Percentiles rank a stretch among this genome's conserved stretches.
Evolutionary conservation across 1,140 invertebrate genomes (phyloP).

Genomic region (Anoplophora glabripennis): DNA sequence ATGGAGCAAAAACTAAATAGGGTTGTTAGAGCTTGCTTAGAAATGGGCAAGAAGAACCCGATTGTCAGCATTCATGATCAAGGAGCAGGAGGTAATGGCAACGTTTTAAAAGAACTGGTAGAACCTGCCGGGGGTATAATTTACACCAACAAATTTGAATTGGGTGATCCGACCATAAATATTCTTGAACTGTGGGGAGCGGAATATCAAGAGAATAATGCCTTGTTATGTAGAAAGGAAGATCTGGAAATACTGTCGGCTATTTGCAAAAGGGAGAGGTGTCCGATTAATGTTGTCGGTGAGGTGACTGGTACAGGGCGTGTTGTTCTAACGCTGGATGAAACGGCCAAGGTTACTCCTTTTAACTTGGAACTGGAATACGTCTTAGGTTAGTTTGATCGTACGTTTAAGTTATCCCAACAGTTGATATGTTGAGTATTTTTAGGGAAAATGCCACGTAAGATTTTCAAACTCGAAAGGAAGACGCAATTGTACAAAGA

Average conservation of each 20-base stretch:
- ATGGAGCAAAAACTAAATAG: constrained; percentile 98
- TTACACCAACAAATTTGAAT: constrained; percentile 79
- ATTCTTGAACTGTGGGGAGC: constrained; percentile 95
- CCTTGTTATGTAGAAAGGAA: constrained; percentile 71
- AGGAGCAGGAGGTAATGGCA: constrained; percentile 97
- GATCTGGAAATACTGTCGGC: constrained; percentile 64
- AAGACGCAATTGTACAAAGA: constrained; percentile 35
- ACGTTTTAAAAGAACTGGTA: constrained; percentile 95
- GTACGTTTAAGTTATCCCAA: neutral
- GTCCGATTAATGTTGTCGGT: constrained; percentile 91
- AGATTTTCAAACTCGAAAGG: constrained; percentile 61
- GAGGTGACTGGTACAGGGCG: constrained; percentile 84
- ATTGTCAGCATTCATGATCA: constrained; percentile 95
- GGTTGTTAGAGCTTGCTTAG: constrained; percentile 87
- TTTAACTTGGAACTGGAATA: constrained; percentile 87
- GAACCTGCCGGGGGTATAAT: constrained; percentile 92
- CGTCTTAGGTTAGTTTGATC: constrained; percentile 69
- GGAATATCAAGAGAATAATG: constrained; percentile 97
- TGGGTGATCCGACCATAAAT: constrained; percentile 93
- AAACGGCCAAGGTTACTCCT: constrained; percentile 49
- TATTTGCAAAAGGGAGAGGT: constrained; percentile 79
- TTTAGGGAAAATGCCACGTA: constrained; percentile 72
- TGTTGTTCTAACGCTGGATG: constrained; percentile 63
- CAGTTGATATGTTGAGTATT: neutral
- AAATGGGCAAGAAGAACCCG: constrained; percentile 78